Evolutionary conservation across 2,888 invertebrate genomes (phyloP).

Genomic region (Metacarcinus magister): DNA sequence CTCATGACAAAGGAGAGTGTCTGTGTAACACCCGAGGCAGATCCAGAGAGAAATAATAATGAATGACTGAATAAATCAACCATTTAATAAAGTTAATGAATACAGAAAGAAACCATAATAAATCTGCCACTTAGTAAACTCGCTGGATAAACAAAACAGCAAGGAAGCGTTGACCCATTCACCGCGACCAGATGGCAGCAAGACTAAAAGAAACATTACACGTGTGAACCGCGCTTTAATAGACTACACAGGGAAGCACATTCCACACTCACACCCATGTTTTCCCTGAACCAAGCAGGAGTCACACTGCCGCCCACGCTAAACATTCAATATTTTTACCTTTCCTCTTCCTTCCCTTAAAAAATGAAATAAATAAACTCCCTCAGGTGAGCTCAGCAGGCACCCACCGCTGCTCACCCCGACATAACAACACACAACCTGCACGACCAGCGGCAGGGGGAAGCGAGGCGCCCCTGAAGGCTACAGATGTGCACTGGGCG

Average conservation of each 20-base stretch:
- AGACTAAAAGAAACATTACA: too few species aligned
- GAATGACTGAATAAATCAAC: constrained; percentile 19
- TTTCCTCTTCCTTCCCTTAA: not conserved
- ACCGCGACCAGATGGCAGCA: not conserved
- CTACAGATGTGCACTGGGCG: not conserved
- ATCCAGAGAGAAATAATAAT: constrained; percentile 8
- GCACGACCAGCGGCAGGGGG: not conserved
- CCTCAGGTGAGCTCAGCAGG: not conserved
- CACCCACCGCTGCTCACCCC: not conserved
- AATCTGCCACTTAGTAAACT: not conserved
- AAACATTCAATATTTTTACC: not conserved
- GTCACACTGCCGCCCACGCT: not conserved
- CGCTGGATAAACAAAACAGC: not conserved
- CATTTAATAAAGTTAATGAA: not conserved
- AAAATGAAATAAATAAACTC: not conserved
- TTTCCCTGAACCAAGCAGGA: not conserved
- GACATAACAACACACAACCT: not conserved
- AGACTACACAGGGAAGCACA: not conserved
- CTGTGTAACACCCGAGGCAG: not conserved
- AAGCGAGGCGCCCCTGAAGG: not conserved
- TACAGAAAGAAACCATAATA: not conserved
- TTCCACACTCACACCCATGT: not conserved
- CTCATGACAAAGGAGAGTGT: constrained; percentile 30
- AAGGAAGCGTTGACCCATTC: not conserved
- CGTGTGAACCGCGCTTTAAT: too few species aligned